Evolutionary conservation across 2,888 invertebrate species (phyloP).

Genomic region (Pristionchus maxplancki): DNA sequence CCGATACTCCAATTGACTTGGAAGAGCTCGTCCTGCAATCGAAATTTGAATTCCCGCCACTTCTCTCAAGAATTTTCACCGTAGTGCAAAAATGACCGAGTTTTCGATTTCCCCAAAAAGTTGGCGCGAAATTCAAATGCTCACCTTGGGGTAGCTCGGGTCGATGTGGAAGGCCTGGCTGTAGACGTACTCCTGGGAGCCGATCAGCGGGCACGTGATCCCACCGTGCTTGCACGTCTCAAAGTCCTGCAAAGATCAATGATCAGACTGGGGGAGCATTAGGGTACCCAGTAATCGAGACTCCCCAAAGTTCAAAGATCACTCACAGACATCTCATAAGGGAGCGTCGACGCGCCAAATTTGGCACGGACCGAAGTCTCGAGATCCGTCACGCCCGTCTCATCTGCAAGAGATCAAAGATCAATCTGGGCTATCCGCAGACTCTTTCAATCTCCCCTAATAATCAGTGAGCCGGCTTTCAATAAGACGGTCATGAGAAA

Average conservation of each 20-base stretch:
- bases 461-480: too few species aligned
- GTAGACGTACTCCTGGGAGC: background rate
- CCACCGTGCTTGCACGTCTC: constrained; percentile 40
- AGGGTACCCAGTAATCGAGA: background rate
- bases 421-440: background rate
- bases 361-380: constrained; percentile 22
- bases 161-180: constrained; percentile 30
- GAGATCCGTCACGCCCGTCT: background rate
- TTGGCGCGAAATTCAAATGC: background rate
- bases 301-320: background rate
- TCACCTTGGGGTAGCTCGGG: constrained; percentile 26
- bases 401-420: constrained; percentile 40
- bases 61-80: background rate
- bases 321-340: constrained; percentile 12
- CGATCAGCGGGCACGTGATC: background rate
- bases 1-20: constrained; percentile 41
- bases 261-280: background rate
- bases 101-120: background rate
- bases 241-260: constrained; percentile 7
- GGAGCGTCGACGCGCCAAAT: constrained; percentile 16
- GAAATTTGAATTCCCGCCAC: constrained; percentile 16
- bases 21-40: constrained; percentile 25
- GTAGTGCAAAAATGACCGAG: background rate
- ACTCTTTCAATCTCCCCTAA: background rate
- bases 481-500: too few species aligned